A percentile compares a stretch with the other conserved stretches of the same genome.
Evolutionary conservation across 2,888 invertebrate genomes (phyloP).

Genomic region (Cheilosia vulpina): DNA sequence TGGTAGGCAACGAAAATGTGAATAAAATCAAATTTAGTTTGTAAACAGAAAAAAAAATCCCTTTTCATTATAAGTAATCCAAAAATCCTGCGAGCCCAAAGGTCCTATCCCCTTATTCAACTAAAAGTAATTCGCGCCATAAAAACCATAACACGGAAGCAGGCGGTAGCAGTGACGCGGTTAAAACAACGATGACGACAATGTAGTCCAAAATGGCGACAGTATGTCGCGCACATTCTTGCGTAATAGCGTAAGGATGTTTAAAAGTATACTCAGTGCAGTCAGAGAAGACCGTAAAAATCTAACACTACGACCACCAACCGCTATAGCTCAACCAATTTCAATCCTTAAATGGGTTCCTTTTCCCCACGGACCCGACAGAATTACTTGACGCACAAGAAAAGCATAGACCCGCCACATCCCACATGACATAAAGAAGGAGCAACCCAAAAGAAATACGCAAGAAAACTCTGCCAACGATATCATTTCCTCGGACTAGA

Average conservation of each 20-base stretch:
- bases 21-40: constrained; percentile 42
- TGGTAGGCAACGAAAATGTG: background rate
- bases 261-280: constrained; percentile 11
- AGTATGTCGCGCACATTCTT: constrained; percentile 59
- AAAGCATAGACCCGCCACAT: constrained; percentile 10
- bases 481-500: background rate
- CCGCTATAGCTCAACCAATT: constrained; percentile 57
- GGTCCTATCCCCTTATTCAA: constrained; percentile 27
- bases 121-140: constrained; percentile 47
- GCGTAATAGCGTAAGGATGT: constrained; percentile 16
- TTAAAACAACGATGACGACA: constrained; percentile 26
- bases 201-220: constrained; percentile 55
- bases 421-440: background rate
- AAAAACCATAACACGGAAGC: constrained; percentile 41
- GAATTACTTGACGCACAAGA: constrained; percentile 18
- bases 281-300: constrained; percentile 28
- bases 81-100: constrained; percentile 36
- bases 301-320: constrained; percentile 56
- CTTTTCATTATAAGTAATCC: constrained; percentile 65
- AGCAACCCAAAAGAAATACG: background rate
- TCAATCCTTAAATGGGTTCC: constrained; percentile 34
- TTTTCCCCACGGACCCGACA: constrained; percentile 4
- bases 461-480: background rate
- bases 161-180: background rate
- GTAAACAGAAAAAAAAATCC: constrained; percentile 35